Percentiles rank a stretch among this genome's conserved stretches.
These are phyloP conservation scores for Varecia variegata DNA, from an alignment of 2,797 vertebrate genomes.

Conservation along the genomic window DNA sequence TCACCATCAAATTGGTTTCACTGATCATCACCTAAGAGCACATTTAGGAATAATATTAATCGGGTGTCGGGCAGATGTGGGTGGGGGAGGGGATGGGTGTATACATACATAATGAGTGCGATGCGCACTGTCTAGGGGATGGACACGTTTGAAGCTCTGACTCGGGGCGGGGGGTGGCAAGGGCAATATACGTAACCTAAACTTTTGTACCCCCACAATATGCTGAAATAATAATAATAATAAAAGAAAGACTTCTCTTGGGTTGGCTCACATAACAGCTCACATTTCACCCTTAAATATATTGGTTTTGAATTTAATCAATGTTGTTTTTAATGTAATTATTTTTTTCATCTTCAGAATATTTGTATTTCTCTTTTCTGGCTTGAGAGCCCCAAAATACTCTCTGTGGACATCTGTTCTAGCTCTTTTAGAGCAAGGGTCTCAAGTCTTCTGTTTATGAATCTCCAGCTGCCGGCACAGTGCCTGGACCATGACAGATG, in stretches of 20 bases:
- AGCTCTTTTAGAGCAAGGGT: neutral
- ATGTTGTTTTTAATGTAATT: slow-evolving; percentile 30
- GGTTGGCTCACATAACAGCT: neutral
- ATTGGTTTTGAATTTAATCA: slow-evolving; percentile 34
- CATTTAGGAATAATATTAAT: no score
- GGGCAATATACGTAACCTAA: no score
- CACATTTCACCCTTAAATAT: slow-evolving; percentile 15
- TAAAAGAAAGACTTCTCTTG: neutral
- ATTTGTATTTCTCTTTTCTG: slow-evolving; percentile 5
- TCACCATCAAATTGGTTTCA: no score
- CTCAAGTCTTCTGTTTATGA: neutral
- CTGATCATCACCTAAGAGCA: no score
- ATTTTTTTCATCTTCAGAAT: slow-evolving; percentile 5
- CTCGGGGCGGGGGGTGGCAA: no score
- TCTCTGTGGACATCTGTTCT: neutral
- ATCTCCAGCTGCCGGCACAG: neutral
- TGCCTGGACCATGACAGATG: neutral
- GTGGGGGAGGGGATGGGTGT: no score
- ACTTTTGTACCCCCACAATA: no score
- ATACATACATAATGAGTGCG: no score
- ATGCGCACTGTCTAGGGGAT: no score
- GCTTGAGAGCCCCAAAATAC: neutral
- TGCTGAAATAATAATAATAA: no score
- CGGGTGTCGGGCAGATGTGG: no score
- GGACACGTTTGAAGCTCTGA: no score